A percentile compares a stretch with the other conserved stretches of the same genome.
phyloP scores from a whole-genome alignment of 2,113 vertebrate species.

The Solea senegalensis region DNA sequence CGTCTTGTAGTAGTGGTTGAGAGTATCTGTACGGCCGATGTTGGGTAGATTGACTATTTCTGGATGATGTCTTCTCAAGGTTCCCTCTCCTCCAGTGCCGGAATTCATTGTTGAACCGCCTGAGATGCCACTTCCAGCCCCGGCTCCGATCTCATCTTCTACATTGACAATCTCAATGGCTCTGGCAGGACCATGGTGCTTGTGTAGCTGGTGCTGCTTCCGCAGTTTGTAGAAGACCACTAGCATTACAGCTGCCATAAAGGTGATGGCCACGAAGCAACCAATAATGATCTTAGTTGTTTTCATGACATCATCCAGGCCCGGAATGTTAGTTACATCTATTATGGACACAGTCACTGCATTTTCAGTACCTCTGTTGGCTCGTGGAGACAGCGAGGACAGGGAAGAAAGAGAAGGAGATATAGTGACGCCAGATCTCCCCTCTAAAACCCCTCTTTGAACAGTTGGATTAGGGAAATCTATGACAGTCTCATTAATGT shows the following conservation, averaged over 20 bases:
- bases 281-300: conserved; percentile 97
- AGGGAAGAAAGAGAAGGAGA: conserved; percentile 81
- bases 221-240: conserved; percentile 95
- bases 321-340: conserved; percentile 86
- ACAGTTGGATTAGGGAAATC: conserved; percentile 82
- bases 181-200: conserved; percentile 91
- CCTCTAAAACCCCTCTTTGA: conserved; percentile 73
- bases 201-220: conserved; percentile 94
- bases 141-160: conserved; percentile 89
- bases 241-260: conserved; percentile 96
- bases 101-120: conserved; percentile 81
- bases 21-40: conserved; percentile 86
- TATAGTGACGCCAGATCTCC: conserved; percentile 65
- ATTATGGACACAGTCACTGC: conserved; percentile 90
- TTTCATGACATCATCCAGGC: conserved; percentile 94
- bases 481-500: conserved; percentile 84
- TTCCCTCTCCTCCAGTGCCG: conserved; percentile 70
- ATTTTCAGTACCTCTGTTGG: conserved; percentile 83
- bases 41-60: conserved; percentile 87
- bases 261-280: conserved; percentile 95
- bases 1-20: conserved; percentile 93
- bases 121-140: conserved; percentile 79
- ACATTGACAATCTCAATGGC: conserved; percentile 95
- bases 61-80: conserved; percentile 78
- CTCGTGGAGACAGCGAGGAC: conserved; percentile 84